Evolutionary conservation across 2,113 vertebrate species (phyloP).

Genomic region (Chionis minor): DNA sequence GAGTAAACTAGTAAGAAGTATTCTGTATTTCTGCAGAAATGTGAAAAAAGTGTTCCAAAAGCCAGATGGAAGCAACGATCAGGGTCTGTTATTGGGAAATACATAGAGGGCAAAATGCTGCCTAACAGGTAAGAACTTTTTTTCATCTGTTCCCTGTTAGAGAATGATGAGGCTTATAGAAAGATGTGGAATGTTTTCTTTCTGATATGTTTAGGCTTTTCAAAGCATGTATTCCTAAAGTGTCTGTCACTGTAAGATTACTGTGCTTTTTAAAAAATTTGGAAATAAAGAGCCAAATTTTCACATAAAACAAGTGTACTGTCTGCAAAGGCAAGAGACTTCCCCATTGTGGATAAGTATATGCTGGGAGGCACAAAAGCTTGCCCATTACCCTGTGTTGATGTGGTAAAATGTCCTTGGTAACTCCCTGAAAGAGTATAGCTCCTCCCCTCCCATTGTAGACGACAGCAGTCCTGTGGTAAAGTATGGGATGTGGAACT

Average conservation of each 20-base stretch:
- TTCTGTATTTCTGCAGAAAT: constrained; percentile 79
- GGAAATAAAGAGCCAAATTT: neutral
- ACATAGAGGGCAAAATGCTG: constrained; percentile 63
- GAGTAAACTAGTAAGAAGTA: neutral
- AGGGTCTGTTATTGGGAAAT: constrained; percentile 73
- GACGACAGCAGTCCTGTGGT: neutral
- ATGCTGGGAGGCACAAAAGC: neutral
- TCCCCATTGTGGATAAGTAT: neutral
- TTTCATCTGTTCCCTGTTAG: neutral
- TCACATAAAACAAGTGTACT: neutral
- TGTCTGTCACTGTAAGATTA: neutral
- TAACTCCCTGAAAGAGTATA: neutral
- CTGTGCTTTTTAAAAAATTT: neutral
- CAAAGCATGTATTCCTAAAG: neutral
- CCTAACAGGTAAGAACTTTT: constrained; percentile 75
- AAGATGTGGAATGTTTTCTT: neutral
- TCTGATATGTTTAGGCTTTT: neutral
- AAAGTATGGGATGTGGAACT: neutral
- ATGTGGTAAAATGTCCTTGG: neutral
- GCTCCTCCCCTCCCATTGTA: neutral
- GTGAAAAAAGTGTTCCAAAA: constrained; percentile 61
- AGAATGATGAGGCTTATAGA: neutral
- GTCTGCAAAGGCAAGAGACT: neutral
- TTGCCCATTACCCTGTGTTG: neutral
- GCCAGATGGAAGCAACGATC: constrained; percentile 74